Conservation (phyloP, 2,888 invertebrate species). For the Notodonta dromedarius region DNA sequence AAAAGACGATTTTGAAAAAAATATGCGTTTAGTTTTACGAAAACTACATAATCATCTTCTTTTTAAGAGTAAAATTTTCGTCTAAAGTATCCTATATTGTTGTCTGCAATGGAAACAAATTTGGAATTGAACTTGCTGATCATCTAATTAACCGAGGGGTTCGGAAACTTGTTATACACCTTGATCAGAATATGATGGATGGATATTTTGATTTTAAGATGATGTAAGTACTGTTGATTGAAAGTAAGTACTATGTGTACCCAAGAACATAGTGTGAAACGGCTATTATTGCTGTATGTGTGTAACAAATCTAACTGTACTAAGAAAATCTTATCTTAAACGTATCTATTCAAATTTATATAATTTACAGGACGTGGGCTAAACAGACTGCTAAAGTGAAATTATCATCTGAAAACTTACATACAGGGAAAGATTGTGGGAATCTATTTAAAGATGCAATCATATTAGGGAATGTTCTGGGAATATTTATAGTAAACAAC, state of each 20-base stretch:
- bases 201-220: conserved; percentile 44
- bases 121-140: conserved; percentile 48
- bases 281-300: too few species aligned
- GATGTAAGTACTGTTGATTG: conserved; percentile 33
- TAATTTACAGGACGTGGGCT: conserved; percentile 15
- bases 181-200: conserved; percentile 28
- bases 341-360: background rate
- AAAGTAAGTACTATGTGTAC: too few species aligned
- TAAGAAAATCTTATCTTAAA: too few species aligned
- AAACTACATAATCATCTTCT: too few species aligned
- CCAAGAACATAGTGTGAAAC: too few species aligned
- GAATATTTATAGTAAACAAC: conserved; percentile 53
- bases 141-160: conserved; percentile 43
- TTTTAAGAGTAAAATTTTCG: conserved; percentile 41
- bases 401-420: conserved; percentile 38
- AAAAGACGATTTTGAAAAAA: background rate
- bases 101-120: conserved; percentile 38
- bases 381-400: conserved; percentile 35
- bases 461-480: conserved; percentile 48
- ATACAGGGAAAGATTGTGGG: conserved; percentile 43
- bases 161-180: conserved; percentile 42
- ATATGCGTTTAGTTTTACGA: too few species aligned
- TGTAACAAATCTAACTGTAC: too few species aligned
- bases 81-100: conserved; percentile 41
- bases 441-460: conserved; percentile 43